phyloP scores from a whole-genome alignment of 2,113 vertebrate species.

The Opisthocomus hoazin region DNA sequence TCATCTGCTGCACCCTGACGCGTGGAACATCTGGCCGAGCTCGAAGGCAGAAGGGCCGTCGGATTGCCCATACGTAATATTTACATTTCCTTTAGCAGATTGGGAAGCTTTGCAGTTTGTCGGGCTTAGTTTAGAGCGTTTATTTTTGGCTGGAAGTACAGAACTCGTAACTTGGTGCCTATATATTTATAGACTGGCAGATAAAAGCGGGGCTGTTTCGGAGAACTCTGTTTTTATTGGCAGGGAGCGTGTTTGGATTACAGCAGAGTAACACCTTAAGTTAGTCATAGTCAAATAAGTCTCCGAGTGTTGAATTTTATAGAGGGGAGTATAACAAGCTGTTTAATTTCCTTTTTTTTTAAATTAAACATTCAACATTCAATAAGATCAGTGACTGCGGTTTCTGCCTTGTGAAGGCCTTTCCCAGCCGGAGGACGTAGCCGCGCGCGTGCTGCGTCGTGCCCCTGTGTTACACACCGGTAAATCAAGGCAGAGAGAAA shows the following conservation, averaged over 20 bases:
- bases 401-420: background rate
- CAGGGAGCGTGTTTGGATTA: background rate
- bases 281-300: background rate
- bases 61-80: background rate
- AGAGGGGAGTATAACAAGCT: background rate
- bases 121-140: background rate
- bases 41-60: background rate
- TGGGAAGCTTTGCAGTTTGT: background rate
- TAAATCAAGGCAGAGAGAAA: background rate
- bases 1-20: background rate
- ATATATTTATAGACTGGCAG: background rate
- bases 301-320: background rate
- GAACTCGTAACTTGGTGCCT: background rate
- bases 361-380: background rate
- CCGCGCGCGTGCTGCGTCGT: rapidly evolving
- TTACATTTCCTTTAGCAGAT: background rate
- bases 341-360: background rate
- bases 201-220: background rate
- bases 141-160: slow-evolving; percentile 15
- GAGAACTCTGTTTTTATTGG: background rate
- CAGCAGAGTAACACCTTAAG: background rate
- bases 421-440: background rate
- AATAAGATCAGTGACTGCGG: background rate
- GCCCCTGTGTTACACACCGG: background rate
- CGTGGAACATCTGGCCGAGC: background rate